Evolutionary conservation across 2,888 invertebrate genomes (phyloP).

Genomic region (Scaptomyza tumidula): DNA sequence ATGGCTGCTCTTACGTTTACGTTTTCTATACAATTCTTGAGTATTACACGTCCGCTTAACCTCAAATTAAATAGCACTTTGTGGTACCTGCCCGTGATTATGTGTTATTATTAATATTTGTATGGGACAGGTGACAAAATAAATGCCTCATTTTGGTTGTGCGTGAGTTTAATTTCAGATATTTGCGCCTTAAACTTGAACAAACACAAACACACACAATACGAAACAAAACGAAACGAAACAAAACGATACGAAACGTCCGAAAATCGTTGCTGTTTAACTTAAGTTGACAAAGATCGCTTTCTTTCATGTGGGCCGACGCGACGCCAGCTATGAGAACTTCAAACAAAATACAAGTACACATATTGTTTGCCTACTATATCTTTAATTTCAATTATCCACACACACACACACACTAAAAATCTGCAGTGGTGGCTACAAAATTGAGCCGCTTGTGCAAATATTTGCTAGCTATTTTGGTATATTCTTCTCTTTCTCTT

Average conservation of each 20-base stretch:
- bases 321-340: slow-evolving; percentile 40
- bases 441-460: slow-evolving; percentile 28
- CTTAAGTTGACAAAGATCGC: slow-evolving; percentile 64
- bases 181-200: slow-evolving; percentile 64
- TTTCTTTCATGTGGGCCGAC: slow-evolving; percentile 69
- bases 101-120: slow-evolving; percentile 66
- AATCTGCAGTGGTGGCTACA: slow-evolving; percentile 30
- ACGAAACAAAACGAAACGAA: not conserved
- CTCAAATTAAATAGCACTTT: slow-evolving; percentile 45
- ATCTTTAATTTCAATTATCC: slow-evolving; percentile 77
- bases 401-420: slow-evolving; percentile 25
- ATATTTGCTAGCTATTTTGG: slow-evolving; percentile 43
- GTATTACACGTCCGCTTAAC: slow-evolving; percentile 10
- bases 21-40: slow-evolving; percentile 20
- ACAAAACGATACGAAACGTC: slow-evolving; percentile 8
- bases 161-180: slow-evolving; percentile 72
- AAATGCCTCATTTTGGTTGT: slow-evolving; percentile 68
- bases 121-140: slow-evolving; percentile 72
- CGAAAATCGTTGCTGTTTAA: slow-evolving; percentile 46
- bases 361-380: slow-evolving; percentile 43
- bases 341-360: slow-evolving; percentile 13
- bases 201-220: slow-evolving; percentile 61
- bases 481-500: slow-evolving; percentile 14
- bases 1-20: not conserved
- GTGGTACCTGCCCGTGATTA: slow-evolving; percentile 42